These are phyloP conservation scores for Zelostemma sp. DNA, from an alignment of 1,140 invertebrate genomes.

Conservation along the genomic window DNA sequence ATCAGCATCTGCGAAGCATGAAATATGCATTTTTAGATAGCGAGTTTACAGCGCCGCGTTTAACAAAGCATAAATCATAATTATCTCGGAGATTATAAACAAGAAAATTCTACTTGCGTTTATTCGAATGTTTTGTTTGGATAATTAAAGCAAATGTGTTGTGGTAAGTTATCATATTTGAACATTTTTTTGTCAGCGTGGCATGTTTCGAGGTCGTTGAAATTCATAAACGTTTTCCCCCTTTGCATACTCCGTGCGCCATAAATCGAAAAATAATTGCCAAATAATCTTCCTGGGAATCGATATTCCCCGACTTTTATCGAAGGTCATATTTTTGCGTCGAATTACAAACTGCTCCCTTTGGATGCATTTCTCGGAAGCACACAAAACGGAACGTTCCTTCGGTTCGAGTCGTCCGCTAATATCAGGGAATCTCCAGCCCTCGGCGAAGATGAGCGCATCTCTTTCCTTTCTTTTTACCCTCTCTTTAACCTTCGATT, in stretches of 20 bases:
- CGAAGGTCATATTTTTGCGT: slow-evolving; percentile 23
- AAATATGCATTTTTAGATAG: too few species aligned
- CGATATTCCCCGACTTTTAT: slow-evolving; percentile 28
- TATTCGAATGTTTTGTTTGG: too few species aligned
- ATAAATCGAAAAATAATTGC: slow-evolving; percentile 25
- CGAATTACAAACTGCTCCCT: slow-evolving; percentile 20
- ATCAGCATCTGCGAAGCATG: too few species aligned
- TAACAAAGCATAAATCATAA: too few species aligned
- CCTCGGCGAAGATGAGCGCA: slow-evolving; percentile 5
- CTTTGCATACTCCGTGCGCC: background rate
- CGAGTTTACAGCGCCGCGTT: too few species aligned
- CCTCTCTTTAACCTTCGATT: slow-evolving; percentile 14
- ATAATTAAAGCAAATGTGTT: too few species aligned
- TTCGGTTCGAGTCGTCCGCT: slow-evolving; percentile 14
- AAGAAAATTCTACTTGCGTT: too few species aligned
- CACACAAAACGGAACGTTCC: slow-evolving; percentile 16
- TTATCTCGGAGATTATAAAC: too few species aligned
- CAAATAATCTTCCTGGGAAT: slow-evolving; percentile 30
- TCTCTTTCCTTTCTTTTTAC: slow-evolving; percentile 19
- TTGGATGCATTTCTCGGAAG: slow-evolving; percentile 28
- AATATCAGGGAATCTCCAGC: slow-evolving; percentile 27
- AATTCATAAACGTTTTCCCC: background rate
- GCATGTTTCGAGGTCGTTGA: background rate
- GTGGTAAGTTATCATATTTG: too few species aligned
- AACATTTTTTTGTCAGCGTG: background rate